A percentile compares a stretch with the other conserved stretches of the same genome.
phyloP scores from a whole-genome alignment of 2,113 vertebrate genomes.

The Trachemys scripta region DNA sequence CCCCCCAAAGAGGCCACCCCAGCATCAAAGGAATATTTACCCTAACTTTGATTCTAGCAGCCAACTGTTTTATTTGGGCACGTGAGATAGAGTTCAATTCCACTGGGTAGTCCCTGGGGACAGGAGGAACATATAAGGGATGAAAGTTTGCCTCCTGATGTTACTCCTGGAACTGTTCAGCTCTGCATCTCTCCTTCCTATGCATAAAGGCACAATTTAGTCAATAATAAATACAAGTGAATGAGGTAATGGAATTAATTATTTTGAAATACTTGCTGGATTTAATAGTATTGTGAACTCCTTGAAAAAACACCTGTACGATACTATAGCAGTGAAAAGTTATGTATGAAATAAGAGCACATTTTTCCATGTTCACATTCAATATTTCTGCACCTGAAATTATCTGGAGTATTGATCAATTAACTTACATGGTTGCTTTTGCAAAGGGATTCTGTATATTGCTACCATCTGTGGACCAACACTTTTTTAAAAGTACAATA shows the following conservation, averaged over 20 bases:
- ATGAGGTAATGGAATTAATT: not conserved
- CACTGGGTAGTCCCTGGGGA: not conserved
- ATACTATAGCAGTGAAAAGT: slow-evolving; percentile 5
- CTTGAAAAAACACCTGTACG: not conserved
- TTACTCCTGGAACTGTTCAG: not conserved
- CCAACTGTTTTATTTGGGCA: not conserved
- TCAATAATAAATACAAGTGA: not conserved
- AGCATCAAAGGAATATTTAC: too few relatives aligned
- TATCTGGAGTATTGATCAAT: slow-evolving; percentile 27
- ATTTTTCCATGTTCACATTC: slow-evolving; percentile 23
- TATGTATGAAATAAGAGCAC: not conserved
- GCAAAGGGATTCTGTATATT: not conserved
- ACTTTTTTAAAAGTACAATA: not conserved
- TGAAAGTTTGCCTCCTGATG: not conserved
- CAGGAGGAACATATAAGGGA: too few relatives aligned
- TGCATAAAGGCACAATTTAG: not conserved
- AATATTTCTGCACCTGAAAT: slow-evolving; percentile 21
- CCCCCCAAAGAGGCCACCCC: too few relatives aligned
- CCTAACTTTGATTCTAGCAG: not conserved
- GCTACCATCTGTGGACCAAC: slow-evolving; percentile 19
- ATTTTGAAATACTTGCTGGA: not conserved
- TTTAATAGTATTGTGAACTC: not conserved
- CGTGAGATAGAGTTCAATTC: not conserved
- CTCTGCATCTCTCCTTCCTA: not conserved
- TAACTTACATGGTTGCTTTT: not conserved